Evolutionary conservation across 2,113 vertebrate species (phyloP), one percentile per base, ranked within the genome.

Genomic region (Rhombomys opimus): DNA sequence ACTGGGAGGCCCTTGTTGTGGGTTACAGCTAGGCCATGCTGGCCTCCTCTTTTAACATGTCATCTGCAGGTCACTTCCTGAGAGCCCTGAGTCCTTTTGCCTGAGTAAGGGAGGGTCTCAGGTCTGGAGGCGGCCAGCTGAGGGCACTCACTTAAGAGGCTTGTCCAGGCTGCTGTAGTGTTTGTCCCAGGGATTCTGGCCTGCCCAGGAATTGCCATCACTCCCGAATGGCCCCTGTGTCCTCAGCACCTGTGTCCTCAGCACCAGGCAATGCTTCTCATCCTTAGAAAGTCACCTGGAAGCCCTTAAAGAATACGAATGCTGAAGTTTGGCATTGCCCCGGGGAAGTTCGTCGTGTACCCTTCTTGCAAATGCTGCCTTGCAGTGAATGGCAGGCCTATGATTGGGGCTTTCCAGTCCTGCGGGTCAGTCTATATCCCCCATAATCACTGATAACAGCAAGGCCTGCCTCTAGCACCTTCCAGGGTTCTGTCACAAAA

Each of bases 321-420:
- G 50, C 27, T 30, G 30, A 86, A 25, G 38, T 72, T 12, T 68
- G 20, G 61, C 57, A 59, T 50, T 32, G 59, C 50, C 54, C 54
- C 5, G 10, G 38, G 73, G 38, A 46, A 30, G 7, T 63, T 52
- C 15, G n/a, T 27, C 1, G 1, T 0, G 38, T 1, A 38, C 17
- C 23, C 32, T 89, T 14, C 30, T 11, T 41, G 30, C 22, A 78
- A 89, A 23, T 17, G 57, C 7, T 2, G 52, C 18, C 68, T 13
- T 0, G 5, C 52, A 30, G 57, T 15, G 73, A 73, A 15, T 38
- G 73, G 46, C 38, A 72, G 59, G 1, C 38, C 22, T 89, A 84
- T 70, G 72, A 73, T 0, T 54, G 73, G 30, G 46, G 81, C 65
- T 23, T 65, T 70, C 80, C n/a, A 54, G 59, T 2, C 41, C 25